Conservation (phyloP, 2,113 vertebrate genomes). For the Coreoperca whiteheadi region DNA sequence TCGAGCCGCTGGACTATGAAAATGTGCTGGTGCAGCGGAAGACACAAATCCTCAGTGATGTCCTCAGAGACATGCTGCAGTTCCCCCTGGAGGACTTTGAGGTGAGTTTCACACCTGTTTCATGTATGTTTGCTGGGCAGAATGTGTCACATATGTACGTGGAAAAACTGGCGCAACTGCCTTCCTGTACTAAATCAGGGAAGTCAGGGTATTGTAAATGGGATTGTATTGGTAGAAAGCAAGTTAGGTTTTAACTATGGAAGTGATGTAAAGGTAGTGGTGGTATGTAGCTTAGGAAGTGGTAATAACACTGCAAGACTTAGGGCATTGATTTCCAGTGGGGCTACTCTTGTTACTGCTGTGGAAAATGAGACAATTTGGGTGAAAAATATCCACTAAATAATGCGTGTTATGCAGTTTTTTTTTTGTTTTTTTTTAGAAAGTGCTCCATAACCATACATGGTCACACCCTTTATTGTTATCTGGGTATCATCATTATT, state of each 20-base stretch:
- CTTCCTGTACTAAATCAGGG: not conserved
- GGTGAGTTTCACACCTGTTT: slow-evolving; percentile 78
- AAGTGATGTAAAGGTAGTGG: slow-evolving; percentile 9
- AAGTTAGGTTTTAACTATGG: not conserved
- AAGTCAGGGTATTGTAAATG: not conserved
- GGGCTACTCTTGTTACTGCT: not conserved
- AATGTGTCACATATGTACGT: not conserved
- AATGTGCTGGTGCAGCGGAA: slow-evolving; percentile 98
- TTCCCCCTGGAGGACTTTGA: slow-evolving; percentile 98
- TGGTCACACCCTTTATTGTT: slow-evolving; percentile 26
- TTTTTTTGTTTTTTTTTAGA: not conserved
- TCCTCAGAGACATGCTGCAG: slow-evolving; percentile 95
- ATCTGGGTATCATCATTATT: slow-evolving; percentile 29
- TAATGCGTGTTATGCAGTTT: not conserved
- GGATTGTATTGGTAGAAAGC: not conserved
- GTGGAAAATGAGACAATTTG: slow-evolving; percentile 5
- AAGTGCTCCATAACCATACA: not conserved
- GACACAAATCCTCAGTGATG: slow-evolving; percentile 97
- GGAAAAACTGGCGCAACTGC: not conserved
- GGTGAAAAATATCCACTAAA: not conserved
- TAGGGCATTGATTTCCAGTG: slow-evolving; percentile 18
- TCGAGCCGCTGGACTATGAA: slow-evolving; percentile 98
- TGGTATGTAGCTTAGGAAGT: slow-evolving; percentile 9
- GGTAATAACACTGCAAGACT: slow-evolving; percentile 3
- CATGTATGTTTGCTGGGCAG: not conserved